Evolutionary conservation across 2,888 invertebrate genomes (phyloP).

Genomic region (Drosophila yooni): DNA sequence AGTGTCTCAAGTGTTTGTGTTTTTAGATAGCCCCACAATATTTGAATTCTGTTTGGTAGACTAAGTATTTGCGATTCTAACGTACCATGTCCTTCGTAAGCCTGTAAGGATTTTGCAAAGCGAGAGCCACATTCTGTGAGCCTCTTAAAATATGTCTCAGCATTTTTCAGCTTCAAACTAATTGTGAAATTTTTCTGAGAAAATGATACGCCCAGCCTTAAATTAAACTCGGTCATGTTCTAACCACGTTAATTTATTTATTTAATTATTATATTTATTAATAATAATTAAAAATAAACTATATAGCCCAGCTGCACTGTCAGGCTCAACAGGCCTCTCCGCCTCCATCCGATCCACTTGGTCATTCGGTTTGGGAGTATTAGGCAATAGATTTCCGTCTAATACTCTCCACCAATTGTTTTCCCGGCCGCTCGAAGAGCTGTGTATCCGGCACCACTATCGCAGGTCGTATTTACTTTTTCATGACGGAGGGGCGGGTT

Average conservation of each 20-base stretch:
- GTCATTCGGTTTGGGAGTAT: neutral
- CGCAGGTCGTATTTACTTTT: neutral
- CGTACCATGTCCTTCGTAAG: neutral
- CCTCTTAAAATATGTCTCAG: neutral
- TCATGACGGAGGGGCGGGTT: neutral
- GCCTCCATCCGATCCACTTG: neutral
- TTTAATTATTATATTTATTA: conserved; percentile 10
- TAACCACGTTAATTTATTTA: conserved; percentile 11
- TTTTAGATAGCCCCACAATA: neutral
- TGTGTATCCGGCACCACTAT: neutral
- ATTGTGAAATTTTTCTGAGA: neutral
- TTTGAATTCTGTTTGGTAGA: neutral
- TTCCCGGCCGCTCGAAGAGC: neutral
- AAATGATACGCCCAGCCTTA: neutral
- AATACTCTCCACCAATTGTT: neutral
- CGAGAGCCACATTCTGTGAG: neutral
- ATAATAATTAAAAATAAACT: conserved; percentile 13
- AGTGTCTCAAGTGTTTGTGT: neutral
- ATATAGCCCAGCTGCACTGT: conserved; percentile 7
- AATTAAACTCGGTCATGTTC: neutral
- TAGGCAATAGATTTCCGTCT: too few relatives aligned
- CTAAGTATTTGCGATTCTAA: neutral
- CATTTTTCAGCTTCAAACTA: neutral
- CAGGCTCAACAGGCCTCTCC: conserved; percentile 1
- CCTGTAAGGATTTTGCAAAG: neutral